Percentiles rank a stretch among this genome's conserved stretches.
Conservation (phyloP, 2,113 vertebrate genomes). For the Coregonus clupeaformis region DNA sequence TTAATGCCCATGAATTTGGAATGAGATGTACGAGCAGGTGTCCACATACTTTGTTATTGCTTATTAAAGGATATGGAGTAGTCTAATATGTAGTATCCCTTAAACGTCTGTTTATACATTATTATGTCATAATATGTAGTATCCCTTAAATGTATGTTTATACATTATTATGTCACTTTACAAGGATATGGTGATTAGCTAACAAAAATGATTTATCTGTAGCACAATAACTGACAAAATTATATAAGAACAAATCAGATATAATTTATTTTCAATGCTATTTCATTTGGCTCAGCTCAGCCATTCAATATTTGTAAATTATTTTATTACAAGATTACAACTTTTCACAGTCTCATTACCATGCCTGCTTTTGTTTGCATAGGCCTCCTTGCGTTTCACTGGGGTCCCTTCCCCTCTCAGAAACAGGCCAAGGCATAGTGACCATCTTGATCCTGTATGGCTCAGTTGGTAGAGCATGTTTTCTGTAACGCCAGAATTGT, state of each 20-base stretch:
- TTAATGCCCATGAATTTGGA: too few relatives aligned
- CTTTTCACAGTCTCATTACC: neutral
- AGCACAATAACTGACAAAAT: too few relatives aligned
- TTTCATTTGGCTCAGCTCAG: neutral
- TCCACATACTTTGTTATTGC: constrained; percentile 33
- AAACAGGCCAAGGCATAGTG: neutral
- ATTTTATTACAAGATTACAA: neutral
- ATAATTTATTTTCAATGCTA: neutral
- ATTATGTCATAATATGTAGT: constrained; percentile 50
- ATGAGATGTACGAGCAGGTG: too few relatives aligned
- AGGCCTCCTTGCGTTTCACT: neutral
- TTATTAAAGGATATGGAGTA: constrained; percentile 28
- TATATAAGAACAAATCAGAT: too few relatives aligned
- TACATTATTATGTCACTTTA: constrained; percentile 20
- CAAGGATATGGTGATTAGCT: constrained; percentile 19
- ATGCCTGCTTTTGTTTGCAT: neutral
- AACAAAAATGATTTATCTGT: neutral
- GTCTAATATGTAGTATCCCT: constrained; percentile 38
- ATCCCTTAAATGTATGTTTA: constrained; percentile 35
- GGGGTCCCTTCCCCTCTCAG: neutral
- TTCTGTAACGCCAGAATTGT: too few relatives aligned
- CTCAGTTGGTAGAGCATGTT: too few relatives aligned
- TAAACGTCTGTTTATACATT: constrained; percentile 37
- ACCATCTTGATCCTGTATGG: neutral
- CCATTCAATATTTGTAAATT: neutral